A percentile compares a stretch with the other conserved stretches of the same genome.
These are phyloP conservation scores for Melieria omissa DNA, from an alignment of 2,888 invertebrate species.

Conservation along the genomic window DNA sequence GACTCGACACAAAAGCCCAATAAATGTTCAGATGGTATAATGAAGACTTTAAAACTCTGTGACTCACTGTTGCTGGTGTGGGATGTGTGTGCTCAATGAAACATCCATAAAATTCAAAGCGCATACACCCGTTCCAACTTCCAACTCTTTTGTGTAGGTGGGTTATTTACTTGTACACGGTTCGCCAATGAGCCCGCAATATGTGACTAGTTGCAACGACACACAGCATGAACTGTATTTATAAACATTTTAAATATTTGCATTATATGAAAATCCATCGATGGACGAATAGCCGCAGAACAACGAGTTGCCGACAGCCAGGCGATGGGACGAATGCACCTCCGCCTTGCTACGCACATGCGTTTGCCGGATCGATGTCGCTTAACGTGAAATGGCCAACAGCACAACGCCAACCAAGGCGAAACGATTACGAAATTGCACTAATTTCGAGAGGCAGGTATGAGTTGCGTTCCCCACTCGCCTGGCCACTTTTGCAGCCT, in stretches of 20 bases:
- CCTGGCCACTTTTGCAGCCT: conserved; percentile 17
- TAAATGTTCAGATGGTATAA: too few species aligned
- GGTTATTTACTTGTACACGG: conserved; percentile 5
- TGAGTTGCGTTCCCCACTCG: too few species aligned
- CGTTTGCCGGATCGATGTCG: conserved; percentile 11
- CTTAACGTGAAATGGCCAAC: neutral
- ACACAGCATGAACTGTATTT: too few species aligned
- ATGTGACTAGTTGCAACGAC: too few species aligned
- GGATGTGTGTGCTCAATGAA: neutral
- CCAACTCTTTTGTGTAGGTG: neutral
- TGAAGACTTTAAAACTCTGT: too few species aligned
- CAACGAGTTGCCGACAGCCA: too few species aligned
- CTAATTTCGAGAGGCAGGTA: conserved; percentile 26
- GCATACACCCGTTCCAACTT: neutral
- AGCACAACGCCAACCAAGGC: neutral
- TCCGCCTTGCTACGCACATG: conserved; percentile 21
- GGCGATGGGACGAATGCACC: too few species aligned
- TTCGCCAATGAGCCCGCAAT: neutral
- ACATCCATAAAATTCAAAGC: conserved; percentile 3
- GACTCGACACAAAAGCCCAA: too few species aligned
- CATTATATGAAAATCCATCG: too few species aligned
- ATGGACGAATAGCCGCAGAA: too few species aligned
- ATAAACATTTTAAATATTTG: too few species aligned
- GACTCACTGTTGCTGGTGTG: too few species aligned
- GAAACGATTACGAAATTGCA: conserved; percentile 26